phyloP scores from a whole-genome alignment of 2,797 vertebrate species.

The Monodelphis domestica region DNA sequence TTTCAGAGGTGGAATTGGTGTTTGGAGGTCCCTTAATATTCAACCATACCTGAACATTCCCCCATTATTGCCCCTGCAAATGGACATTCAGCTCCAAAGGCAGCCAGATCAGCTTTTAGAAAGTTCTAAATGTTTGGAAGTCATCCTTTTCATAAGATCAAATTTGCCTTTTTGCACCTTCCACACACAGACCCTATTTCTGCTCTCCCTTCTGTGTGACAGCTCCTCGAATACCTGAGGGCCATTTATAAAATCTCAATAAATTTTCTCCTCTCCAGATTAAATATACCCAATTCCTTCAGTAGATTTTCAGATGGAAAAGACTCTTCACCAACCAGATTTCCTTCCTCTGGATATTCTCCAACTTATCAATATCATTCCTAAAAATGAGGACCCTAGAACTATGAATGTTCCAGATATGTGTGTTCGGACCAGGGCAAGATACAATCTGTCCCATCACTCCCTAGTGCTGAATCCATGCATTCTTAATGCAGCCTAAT shows the following conservation, averaged over 20 bases:
- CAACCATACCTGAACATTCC: neutral
- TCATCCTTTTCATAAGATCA: neutral
- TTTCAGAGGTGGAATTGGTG: neutral
- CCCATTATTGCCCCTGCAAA: neutral
- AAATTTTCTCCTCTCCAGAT: neutral
- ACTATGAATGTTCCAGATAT: too few species aligned
- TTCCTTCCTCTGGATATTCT: neutral
- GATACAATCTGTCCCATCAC: neutral
- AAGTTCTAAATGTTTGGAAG: neutral
- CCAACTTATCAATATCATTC: neutral
- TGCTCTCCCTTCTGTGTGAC: neutral
- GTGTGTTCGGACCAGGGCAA: neutral
- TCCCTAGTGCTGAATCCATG: neutral
- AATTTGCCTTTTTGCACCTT: neutral
- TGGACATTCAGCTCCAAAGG: neutral
- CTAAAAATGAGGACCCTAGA: neutral
- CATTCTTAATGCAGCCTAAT: neutral
- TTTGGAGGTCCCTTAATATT: neutral
- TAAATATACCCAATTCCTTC: neutral
- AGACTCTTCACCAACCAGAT: neutral
- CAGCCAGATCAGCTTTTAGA: neutral
- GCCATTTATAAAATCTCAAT: neutral
- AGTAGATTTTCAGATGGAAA: neutral
- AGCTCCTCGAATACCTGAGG: neutral
- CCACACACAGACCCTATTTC: neutral